Evolutionary conservation across 2,888 invertebrate species (phyloP).

Genomic region (Dione vanillae): DNA sequence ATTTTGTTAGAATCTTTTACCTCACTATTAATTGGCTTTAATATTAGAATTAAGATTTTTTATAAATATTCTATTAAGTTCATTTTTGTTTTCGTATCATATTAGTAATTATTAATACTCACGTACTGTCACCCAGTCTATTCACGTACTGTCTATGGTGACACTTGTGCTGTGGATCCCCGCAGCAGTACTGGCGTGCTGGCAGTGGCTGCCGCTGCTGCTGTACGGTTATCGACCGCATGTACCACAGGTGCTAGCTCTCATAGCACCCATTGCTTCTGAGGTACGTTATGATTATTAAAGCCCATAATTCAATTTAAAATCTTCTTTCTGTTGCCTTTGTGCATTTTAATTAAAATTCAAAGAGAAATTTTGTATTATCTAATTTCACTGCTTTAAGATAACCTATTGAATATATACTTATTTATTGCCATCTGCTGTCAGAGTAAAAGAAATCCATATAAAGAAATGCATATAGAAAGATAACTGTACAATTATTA

Average conservation of each 20-base stretch:
- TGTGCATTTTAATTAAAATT: no score
- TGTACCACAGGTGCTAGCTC: conserved; percentile 73
- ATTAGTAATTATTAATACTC: background rate
- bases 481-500: background rate
- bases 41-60: no score
- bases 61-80: no score
- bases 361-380: background rate
- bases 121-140: conserved; percentile 59
- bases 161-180: conserved; percentile 81
- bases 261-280: conserved; percentile 79
- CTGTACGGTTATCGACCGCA: conserved; percentile 71
- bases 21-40: no score
- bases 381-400: background rate
- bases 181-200: conserved; percentile 73
- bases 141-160: conserved; percentile 67
- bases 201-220: conserved; percentile 76
- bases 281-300: conserved; percentile 62
- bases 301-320: background rate
- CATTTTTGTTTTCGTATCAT: background rate
- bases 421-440: background rate
- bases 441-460: no score
- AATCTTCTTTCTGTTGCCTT: background rate
- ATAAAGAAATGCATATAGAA: no score
- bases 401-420: background rate
- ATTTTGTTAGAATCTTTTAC: no score